phyloP scores from a whole-genome alignment of 2,113 vertebrate species.

The Prunella fulvescens region DNA sequence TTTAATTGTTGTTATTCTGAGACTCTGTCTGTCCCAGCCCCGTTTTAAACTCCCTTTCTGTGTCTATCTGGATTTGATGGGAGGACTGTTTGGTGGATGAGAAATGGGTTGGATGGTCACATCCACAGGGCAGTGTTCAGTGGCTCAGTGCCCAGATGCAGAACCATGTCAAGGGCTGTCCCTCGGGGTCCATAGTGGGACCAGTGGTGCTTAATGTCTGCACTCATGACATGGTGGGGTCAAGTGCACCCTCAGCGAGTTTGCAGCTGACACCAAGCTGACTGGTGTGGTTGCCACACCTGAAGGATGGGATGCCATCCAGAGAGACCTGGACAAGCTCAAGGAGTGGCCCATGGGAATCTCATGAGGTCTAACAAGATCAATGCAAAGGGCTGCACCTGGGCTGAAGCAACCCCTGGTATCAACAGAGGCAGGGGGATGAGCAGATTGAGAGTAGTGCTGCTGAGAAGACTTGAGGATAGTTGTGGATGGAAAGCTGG shows the following conservation, averaged over 20 bases:
- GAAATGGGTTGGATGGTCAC: neutral
- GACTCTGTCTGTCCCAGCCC: neutral
- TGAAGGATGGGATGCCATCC: neutral
- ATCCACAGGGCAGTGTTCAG: neutral
- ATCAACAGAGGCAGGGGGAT: neutral
- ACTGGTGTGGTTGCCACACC: neutral
- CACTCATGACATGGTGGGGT: neutral
- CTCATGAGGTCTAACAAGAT: neutral
- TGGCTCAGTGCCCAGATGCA: neutral
- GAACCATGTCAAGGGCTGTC: neutral
- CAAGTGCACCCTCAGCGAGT: neutral
- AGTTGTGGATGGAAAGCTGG: neutral
- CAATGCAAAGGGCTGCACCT: neutral
- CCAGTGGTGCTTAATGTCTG: neutral
- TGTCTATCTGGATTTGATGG: neutral
- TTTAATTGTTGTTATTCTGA: neutral
- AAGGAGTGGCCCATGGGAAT: neutral
- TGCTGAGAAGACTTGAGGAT: neutral
- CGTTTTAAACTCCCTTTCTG: neutral
- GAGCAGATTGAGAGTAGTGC: neutral
- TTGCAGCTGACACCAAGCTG: neutral
- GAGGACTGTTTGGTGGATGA: neutral
- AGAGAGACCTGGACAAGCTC: neutral
- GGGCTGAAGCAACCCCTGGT: neutral
- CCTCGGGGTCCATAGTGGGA: too few relatives aligned